A percentile compares a stretch with the other conserved stretches of the same genome.
These are phyloP conservation scores for Sebastes minor DNA, from an alignment of 2,797 vertebrate genomes.

Conservation along the genomic window DNA sequence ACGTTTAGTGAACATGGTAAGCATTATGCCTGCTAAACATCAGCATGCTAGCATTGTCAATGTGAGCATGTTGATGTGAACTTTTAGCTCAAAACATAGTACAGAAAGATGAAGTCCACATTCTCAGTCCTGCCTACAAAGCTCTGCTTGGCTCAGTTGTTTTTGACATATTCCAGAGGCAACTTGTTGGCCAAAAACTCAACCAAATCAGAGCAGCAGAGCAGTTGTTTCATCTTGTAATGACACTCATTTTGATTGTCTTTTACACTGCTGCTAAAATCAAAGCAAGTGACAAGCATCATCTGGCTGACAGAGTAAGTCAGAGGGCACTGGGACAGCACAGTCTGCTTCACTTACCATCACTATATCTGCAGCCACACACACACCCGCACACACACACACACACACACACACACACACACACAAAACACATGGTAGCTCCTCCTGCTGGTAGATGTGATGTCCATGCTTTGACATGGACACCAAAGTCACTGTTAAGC, in stretches of 20 bases:
- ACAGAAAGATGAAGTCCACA: background rate
- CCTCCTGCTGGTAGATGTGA: slow-evolving; percentile 1
- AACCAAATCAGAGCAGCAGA: background rate
- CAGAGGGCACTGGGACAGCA: slow-evolving; percentile 39
- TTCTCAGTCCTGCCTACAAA: background rate
- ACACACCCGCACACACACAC: background rate
- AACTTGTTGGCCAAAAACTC: background rate
- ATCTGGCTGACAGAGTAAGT: slow-evolving; percentile 22
- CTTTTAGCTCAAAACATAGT: background rate
- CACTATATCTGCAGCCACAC: background rate
- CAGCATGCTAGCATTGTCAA: background rate
- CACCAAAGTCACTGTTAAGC: slow-evolving; percentile 39
- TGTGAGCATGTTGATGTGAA: background rate
- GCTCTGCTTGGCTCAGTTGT: background rate
- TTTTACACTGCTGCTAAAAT: background rate
- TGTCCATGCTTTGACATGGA: slow-evolving; percentile 2
- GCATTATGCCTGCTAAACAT: background rate
- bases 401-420: background rate
- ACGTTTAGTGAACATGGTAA: background rate
- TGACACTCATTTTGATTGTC: background rate
- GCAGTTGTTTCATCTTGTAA: background rate
- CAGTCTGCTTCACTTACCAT: slow-evolving; percentile 51
- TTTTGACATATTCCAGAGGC: background rate
- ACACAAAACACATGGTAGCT: background rate
- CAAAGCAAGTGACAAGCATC: background rate